A percentile compares a stretch with the other conserved stretches of the same genome.
Evolutionary conservation across 1,140 invertebrate genomes (phyloP).

Genomic region (Calephelis nemesis): DNA sequence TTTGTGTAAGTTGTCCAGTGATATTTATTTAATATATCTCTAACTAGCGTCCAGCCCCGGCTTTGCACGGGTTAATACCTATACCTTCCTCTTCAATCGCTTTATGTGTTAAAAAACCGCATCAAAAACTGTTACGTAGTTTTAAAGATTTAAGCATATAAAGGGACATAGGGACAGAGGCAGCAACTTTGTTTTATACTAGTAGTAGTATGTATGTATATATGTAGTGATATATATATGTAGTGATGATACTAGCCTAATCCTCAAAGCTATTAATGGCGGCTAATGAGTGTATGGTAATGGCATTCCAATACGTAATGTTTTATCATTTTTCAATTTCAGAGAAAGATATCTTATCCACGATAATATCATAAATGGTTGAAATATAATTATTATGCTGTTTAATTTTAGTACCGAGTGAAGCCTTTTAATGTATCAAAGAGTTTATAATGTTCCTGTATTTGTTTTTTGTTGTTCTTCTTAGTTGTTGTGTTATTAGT

Average conservation of each 20-base stretch:
- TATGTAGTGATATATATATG: too few relatives aligned
- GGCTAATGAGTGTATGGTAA: constrained; percentile 1
- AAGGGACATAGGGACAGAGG: too few relatives aligned
- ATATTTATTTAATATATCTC: too few relatives aligned
- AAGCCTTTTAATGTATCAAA: neutral
- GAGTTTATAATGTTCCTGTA: neutral
- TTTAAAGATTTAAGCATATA: too few relatives aligned
- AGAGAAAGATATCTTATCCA: constrained; percentile 18
- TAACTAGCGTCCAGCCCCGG: too few relatives aligned
- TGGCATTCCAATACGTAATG: neutral
- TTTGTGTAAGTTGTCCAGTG: too few relatives aligned
- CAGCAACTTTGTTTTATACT: too few relatives aligned
- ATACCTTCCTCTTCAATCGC: too few relatives aligned
- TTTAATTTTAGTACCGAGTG: constrained; percentile 2
- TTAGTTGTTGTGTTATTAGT: constrained; percentile 6
- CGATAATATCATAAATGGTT: constrained; percentile 8
- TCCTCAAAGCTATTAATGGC: constrained; percentile 1
- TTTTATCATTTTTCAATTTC: constrained; percentile 15
- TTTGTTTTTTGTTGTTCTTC: constrained; percentile 1
- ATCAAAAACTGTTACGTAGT: too few relatives aligned
- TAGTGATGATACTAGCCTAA: neutral
- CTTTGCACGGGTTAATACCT: too few relatives aligned
- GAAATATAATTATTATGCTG: neutral
- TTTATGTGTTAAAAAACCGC: too few relatives aligned
- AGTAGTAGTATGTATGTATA: too few relatives aligned